Conservation (phyloP, 2,113 vertebrate genomes). For the Anhinga anhinga region DNA sequence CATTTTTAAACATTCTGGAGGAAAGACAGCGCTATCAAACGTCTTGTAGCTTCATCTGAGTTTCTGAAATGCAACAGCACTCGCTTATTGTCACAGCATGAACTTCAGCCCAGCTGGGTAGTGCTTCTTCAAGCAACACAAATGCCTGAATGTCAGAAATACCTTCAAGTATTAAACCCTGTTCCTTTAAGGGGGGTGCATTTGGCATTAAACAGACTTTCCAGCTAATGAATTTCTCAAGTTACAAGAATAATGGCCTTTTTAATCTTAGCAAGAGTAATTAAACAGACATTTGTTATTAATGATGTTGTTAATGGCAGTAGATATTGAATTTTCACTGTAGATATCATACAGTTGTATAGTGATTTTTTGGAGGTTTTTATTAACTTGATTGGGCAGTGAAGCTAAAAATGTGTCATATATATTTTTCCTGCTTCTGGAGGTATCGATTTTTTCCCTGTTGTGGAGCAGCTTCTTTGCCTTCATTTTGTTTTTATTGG, state of each 20-base stretch:
- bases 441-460: background rate
- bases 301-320: conserved; percentile 80
- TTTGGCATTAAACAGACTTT: conserved; percentile 74
- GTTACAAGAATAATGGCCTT: conserved; percentile 79
- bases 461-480: background rate
- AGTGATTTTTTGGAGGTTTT: conserved; percentile 61
- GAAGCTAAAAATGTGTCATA: conserved; percentile 17
- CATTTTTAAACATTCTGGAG: background rate
- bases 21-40: background rate
- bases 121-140: conserved; percentile 55
- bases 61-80: conserved; percentile 36
- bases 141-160: conserved; percentile 46
- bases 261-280: conserved; percentile 81
- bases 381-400: conserved; percentile 47
- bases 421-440: background rate
- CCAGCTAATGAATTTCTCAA: conserved; percentile 78
- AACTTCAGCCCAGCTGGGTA: conserved; percentile 30
- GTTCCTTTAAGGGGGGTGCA: conserved; percentile 69
- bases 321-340: conserved; percentile 75
- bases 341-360: conserved; percentile 56
- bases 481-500: background rate
- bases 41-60: conserved; percentile 17
- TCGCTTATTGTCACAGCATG: conserved; percentile 56
- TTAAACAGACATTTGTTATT: conserved; percentile 83
- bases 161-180: conserved; percentile 55